Evolutionary conservation across 2,888 invertebrate genomes (phyloP), one percentile per base, ranked within the genome.

Genomic region (Ptychoptera contaminata): DNA sequence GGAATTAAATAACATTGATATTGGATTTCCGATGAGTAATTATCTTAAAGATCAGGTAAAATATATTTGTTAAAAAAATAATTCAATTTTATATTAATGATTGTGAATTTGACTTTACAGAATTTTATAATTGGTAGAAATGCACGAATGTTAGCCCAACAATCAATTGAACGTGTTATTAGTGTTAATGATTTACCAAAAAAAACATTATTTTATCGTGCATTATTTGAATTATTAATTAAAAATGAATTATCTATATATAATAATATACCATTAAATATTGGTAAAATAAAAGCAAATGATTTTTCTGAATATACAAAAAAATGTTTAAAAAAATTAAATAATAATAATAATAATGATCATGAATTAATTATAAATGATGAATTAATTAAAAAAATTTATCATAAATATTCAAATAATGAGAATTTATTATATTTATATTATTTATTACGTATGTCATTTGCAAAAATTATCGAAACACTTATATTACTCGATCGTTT

Each of bases 121-220:
- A 59, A 67, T 36, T 65, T 69, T 49, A 54, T 52, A 36, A 57
- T 88, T 10, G 82, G 84, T 0, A 69, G 82, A 40, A 85, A 84
- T 60, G 84, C 86, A 1, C 73, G 87, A 48, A 91, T 91, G 85
- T 61, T 91, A 35, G 84, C 87, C 0, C 78, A 84, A 0, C 91
- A 92, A 59, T 81, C 86, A 0, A 67, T 83, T n/a, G 80, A 85
- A 49, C 69, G 87, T 49, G 76, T 80, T 37, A 60, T 72, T 31
- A 51, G 59, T 9, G 64, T 67, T 23, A 68, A 68, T 46, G 70
- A 77, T 55, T 47, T 76, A 43, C 77, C 83, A 0, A 69, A 73
- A 34, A 71, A 69, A 44, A 75, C 81, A 8, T 67, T 91, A 37
- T 78, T 79, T 53, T 85, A 83, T 56, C 71, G 92, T 51, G 80